phyloP scores from a whole-genome alignment of 2,797 vertebrate species.

The Helarctos malayanus region DNA sequence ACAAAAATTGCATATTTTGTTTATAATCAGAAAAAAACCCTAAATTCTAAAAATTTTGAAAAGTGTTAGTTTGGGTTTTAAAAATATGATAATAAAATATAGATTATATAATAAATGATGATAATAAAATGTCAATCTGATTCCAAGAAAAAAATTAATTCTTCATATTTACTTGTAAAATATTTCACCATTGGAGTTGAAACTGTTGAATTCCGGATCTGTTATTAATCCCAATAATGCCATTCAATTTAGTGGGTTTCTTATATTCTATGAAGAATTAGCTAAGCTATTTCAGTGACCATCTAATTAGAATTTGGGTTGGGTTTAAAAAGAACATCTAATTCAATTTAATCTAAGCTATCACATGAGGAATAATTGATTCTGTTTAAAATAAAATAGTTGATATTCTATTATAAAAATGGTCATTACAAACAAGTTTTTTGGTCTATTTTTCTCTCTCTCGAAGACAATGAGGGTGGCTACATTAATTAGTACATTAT shows the following conservation, averaged over 20 bases:
- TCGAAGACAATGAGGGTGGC: not conserved
- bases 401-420: not conserved
- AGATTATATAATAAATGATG: not conserved
- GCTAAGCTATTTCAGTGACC: not conserved
- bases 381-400: constrained; percentile 6
- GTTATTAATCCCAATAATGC: not conserved
- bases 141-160: not conserved
- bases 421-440: not conserved
- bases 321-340: not conserved
- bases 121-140: not conserved
- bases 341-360: not conserved
- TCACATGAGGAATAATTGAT: not conserved
- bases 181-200: not conserved
- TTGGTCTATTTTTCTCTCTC: not conserved
- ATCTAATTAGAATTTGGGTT: not conserved
- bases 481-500: not conserved
- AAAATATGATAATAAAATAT: not conserved
- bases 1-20: not conserved
- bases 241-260: not conserved
- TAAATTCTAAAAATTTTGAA: not conserved
- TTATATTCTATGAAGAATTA: not conserved
- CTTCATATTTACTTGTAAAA: not conserved
- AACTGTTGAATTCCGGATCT: not conserved
- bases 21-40: not conserved
- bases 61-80: not conserved